Base-by-base conservation (phyloP, 2,113 vertebrate species). In the Riparia riparia region DNA sequence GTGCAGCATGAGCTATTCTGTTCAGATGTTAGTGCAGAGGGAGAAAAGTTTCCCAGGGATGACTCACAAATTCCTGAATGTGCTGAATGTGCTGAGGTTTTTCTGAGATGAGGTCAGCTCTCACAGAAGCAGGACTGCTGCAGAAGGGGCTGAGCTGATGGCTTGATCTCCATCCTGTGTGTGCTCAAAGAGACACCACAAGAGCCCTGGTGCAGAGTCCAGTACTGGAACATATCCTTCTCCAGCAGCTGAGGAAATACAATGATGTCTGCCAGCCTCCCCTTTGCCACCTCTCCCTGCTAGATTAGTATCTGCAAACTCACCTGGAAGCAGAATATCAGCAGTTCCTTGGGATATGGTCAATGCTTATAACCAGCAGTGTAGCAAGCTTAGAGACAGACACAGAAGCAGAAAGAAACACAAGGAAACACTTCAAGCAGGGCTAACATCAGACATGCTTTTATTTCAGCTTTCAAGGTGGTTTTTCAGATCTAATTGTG, bases 1-100 rank as follows among this genome's bases (percentile, higher is more conserved):
- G 41, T 21, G 41, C 66, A 54, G 41, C 9, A 14, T 13, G 42
- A 93, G 17, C 45, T 63, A 7, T 66, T 92, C 71, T 80, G 63
- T 41, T 88, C 71, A 76, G 78, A 87, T 42, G 41, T 87, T 60
- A 78, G 57, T 18, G 41, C 21, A 79, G 61, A 79, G 79, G 63
- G 63, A 90, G 82, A 68, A 80, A 77, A 17, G 50, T 68, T 93
- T 95, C 56, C 50, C 76, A 86, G 51, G 71, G 47, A 84, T 96
- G 95, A 95, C 91, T 97, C 95, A 97, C 76, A 90, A 63, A 95
- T 96, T 96, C 96, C 93, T 89, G 37, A 86, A 53, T 45, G 39
- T 96, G 95, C 85, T 90, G 80, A 92, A 77, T 90, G 31, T 86
- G 76, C 76, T 93, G 89, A 95, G 74, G 86, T 90, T 96, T 66